Evolutionary conservation across 2,888 invertebrate species (phyloP), one percentile per base, ranked within the genome.

Genomic region (Apamea sordens): DNA sequence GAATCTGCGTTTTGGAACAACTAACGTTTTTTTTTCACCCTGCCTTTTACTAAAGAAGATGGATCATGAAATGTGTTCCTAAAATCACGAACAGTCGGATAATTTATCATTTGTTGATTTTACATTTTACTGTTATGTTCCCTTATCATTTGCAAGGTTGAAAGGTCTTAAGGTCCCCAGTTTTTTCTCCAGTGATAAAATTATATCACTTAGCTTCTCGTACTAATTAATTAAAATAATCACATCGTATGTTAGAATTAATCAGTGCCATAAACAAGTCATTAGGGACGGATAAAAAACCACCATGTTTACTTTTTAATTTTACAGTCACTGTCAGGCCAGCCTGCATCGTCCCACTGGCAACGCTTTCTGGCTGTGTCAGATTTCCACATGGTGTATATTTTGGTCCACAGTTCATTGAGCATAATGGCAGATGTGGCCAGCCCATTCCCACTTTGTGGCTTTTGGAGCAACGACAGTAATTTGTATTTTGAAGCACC

Each of bases 201-300:
- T 59, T 63, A 11, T 36, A 81, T 76, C 53, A 68, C 65, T 47
- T 61, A 71, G 44, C 28, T 21, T 1, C 59, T 65, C n/a, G n/a
- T 15, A 1, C 13, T 71, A 28, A 71, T 56, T 71, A 61, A 65
- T 69, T 24, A 65, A 4, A 44, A 72, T 28, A n/a, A 50, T 61
- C 61, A 61, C 59, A 32, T 68, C 36, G 36, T 61, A 67, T 47
- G 5, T 36, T 72, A n/a, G 10, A 80, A 68, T 63, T 56, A 50
- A 80, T 64, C 69, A 64, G 36, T 47, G 28, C 11, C 6, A 47
- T 70, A 56, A 56, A 65, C 0, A 64, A 36, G 47, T 56, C 21
- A 4, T 21, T 50, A 28, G 6, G 32, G 47, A 47, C 24, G 65
- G 2, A 28, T 21, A 3, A 41, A 59, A 71, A 11, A 3, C 41